Base-by-base conservation (phyloP, 2,113 vertebrate species). In the Bos indicus region DNA sequence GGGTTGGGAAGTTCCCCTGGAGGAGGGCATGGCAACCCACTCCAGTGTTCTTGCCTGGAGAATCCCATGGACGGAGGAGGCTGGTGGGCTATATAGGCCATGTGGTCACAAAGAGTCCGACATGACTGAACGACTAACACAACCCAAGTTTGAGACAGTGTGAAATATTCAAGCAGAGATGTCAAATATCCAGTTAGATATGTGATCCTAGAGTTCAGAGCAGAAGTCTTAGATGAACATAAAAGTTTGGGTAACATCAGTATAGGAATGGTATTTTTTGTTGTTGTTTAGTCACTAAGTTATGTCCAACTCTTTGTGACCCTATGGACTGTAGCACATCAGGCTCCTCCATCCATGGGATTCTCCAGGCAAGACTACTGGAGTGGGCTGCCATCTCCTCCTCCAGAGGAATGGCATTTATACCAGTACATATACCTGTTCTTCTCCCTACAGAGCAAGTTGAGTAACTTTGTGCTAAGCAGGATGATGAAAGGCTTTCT, bases 61-160 rank as follows among this genome's bases (percentile, higher is more conserved):
- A 71, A 71, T 36, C 67, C 23, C 67, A 11, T 36, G n/a, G 17
- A 36, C 67, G 36, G 67, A 71, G 19, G 4, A 40, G n/a, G 17
- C 67, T 40, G 19, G n/a, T 36, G 19, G 19, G 67, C 67, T 71
- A 36, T 71, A 36, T 3, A 40, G 67, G 8, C n/a, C 67, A 40
- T 12, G n/a, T 0, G 8, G 67, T 23, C 19, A 36, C 67, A 12
- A 23, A 71, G n/a, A 71, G 67, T 71, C n/a, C 0, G 19, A 71
- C 17, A 40, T 0, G 1, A 40, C n/a, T 71, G 67, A 40, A 23
- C 0, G 2, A 23, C 67, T 71, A 71, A 36, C n/a, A 21, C 64
- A 21, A 17, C n/a, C 36, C n/a, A 40, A 36, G 19, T 23, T 12
- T 71, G 67, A n/a, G 33, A 67, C 62, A 19, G 33, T 19, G 33